Conservation (phyloP, 2,113 vertebrate species). For the Camelus bactrianus region DNA sequence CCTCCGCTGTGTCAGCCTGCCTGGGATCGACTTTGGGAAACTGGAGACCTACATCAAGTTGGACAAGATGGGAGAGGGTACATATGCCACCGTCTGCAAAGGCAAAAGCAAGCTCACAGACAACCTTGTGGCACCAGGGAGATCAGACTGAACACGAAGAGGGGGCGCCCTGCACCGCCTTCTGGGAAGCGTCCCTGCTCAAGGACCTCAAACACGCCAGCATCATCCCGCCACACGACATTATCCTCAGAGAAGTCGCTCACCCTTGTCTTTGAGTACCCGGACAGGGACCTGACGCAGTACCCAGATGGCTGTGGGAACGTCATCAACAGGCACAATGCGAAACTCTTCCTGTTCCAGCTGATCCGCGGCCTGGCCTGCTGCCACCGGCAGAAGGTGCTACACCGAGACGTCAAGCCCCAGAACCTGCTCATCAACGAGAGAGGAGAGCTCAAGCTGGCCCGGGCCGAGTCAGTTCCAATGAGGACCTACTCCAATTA, state of each 20-base stretch:
- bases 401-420: constrained; percentile 96
- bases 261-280: constrained; percentile 96
- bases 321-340: constrained; percentile 94
- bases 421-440: constrained; percentile 97
- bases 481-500: constrained; percentile 97
- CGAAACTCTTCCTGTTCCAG: constrained; percentile 97
- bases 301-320: constrained; percentile 96
- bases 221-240: constrained; percentile 96
- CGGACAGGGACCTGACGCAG: constrained; percentile 97
- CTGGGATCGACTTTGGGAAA: constrained; percentile 95
- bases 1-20: constrained; percentile 93
- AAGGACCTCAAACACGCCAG: constrained; percentile 97
- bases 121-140: constrained; percentile 95
- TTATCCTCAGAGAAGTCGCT: constrained; percentile 98
- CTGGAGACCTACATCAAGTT: constrained; percentile 95
- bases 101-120: constrained; percentile 96
- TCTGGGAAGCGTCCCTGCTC: constrained; percentile 95
- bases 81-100: constrained; percentile 96
- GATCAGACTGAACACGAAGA: constrained; percentile 96
- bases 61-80: constrained; percentile 96
- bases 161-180: constrained; percentile 95
- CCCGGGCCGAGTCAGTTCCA: constrained; percentile 95
- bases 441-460: constrained; percentile 95
- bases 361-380: constrained; percentile 93
- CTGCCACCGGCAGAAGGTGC: constrained; percentile 94